Conservation (phyloP, 2,797 vertebrate species). For the Etheostoma nigrum region DNA sequence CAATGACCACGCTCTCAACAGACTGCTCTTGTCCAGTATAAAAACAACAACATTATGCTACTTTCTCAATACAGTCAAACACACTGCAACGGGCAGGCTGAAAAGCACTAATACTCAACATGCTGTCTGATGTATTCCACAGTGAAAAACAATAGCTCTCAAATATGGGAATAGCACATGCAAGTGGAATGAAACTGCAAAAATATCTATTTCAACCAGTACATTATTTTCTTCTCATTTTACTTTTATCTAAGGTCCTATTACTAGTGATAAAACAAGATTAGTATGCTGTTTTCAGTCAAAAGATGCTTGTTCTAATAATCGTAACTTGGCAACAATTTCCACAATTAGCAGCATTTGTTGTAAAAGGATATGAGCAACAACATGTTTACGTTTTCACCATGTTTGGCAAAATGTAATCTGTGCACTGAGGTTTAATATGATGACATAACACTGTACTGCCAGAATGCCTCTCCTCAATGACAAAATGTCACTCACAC, state of each 20-base stretch:
- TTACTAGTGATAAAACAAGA: not conserved
- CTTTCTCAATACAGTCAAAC: constrained; percentile 73
- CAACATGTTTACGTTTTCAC: not conserved
- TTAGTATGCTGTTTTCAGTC: not conserved
- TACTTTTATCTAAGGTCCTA: not conserved
- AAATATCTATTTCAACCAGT: not conserved
- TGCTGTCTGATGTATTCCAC: constrained; percentile 57
- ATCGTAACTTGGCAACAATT: not conserved
- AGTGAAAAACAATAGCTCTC: constrained; percentile 27
- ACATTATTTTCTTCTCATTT: not conserved
- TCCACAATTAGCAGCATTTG: not conserved
- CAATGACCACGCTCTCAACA: constrained; percentile 78
- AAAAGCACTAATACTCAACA: constrained; percentile 70
- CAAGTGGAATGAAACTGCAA: not conserved
- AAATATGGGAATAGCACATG: constrained; percentile 24
- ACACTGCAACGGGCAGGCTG: constrained; percentile 51
- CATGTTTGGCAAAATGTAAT: constrained; percentile 21
- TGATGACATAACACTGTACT: constrained; percentile 9
- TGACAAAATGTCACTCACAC: constrained; percentile 38
- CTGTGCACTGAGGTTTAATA: constrained; percentile 21
- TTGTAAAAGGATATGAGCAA: not conserved
- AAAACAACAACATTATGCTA: constrained; percentile 73
- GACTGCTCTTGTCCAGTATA: constrained; percentile 75
- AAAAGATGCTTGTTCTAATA: not conserved
- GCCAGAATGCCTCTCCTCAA: constrained; percentile 36